phyloP scores from a whole-genome alignment of 2,888 invertebrate species.

The Argynnis bischoffii region DNA sequence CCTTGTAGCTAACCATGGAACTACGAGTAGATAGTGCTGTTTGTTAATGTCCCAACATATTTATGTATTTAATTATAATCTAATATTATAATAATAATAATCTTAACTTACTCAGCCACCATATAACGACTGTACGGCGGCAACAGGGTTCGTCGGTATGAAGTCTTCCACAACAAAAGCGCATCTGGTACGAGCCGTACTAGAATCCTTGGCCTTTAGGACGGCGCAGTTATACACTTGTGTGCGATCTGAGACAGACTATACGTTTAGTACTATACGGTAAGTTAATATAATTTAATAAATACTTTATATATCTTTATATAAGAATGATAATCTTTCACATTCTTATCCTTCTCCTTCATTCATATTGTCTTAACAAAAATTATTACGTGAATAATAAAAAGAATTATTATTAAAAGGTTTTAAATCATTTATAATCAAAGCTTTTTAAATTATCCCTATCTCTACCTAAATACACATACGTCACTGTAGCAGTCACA shows the following conservation, averaged over 20 bases:
- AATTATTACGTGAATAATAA: too few species aligned
- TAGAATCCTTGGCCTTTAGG: constrained; percentile 93
- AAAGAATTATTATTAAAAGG: too few species aligned
- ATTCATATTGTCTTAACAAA: too few species aligned
- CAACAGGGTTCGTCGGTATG: constrained; percentile 91
- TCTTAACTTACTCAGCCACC: constrained; percentile 85
- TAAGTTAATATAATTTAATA: constrained; percentile 49
- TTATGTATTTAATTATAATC: too few species aligned
- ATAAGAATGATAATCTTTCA: neutral
- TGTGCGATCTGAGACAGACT: constrained; percentile 86
- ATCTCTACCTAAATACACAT: too few species aligned
- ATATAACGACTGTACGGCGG: constrained; percentile 92
- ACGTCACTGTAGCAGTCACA: too few species aligned
- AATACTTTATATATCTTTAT: neutral
- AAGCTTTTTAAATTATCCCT: too few species aligned
- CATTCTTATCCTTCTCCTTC: too few species aligned
- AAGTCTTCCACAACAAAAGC: constrained; percentile 87
- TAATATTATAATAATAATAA: neutral
- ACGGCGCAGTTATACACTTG: constrained; percentile 89
- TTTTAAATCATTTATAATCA: too few species aligned
- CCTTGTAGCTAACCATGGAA: too few species aligned
- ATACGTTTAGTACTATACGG: constrained; percentile 83
- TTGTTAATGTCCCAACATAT: too few species aligned
- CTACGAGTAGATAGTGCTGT: too few species aligned
- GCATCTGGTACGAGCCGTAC: constrained; percentile 91